These are phyloP conservation scores for Brachyhypopomus occidentalis DNA, from an alignment of 2,113 vertebrate genomes.

Conservation along the genomic window DNA sequence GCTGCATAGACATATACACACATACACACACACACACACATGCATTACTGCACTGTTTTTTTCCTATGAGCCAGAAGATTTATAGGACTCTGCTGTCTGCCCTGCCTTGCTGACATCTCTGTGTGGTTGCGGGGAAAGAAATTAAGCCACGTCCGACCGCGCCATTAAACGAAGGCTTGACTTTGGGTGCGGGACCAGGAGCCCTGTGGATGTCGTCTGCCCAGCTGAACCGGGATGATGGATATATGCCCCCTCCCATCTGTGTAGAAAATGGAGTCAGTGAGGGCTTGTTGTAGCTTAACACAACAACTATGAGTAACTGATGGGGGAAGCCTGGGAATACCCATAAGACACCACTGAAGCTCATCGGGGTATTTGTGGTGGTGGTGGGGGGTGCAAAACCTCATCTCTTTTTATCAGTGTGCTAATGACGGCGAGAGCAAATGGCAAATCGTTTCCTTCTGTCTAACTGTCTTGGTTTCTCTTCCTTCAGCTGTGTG, in stretches of 20 bases:
- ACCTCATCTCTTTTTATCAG: constrained; percentile 71
- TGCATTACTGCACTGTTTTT: constrained; percentile 51
- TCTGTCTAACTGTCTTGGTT: background rate
- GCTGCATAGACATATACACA: constrained; percentile 45
- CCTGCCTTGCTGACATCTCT: constrained; percentile 35
- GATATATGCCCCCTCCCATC: background rate
- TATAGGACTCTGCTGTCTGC: constrained; percentile 36
- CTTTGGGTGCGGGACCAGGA: constrained; percentile 4
- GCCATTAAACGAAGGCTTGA: constrained; percentile 32
- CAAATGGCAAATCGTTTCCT: constrained; percentile 71
- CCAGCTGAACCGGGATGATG: background rate
- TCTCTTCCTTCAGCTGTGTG: constrained; percentile 48
- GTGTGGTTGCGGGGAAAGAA: constrained; percentile 37
- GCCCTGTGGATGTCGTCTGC: background rate
- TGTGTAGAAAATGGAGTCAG: background rate
- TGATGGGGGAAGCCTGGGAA: background rate
- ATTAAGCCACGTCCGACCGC: constrained; percentile 48
- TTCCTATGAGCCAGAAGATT: constrained; percentile 35
- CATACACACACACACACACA: constrained; percentile 58
- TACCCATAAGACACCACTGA: background rate
- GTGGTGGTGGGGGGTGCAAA: background rate
- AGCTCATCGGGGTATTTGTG: background rate
- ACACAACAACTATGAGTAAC: background rate
- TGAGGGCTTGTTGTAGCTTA: background rate
- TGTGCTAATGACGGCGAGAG: constrained; percentile 82